A percentile compares a stretch with the other conserved stretches of the same genome.
Conservation (phyloP, 2,113 vertebrate genomes). For the Anguilla japonica region DNA sequence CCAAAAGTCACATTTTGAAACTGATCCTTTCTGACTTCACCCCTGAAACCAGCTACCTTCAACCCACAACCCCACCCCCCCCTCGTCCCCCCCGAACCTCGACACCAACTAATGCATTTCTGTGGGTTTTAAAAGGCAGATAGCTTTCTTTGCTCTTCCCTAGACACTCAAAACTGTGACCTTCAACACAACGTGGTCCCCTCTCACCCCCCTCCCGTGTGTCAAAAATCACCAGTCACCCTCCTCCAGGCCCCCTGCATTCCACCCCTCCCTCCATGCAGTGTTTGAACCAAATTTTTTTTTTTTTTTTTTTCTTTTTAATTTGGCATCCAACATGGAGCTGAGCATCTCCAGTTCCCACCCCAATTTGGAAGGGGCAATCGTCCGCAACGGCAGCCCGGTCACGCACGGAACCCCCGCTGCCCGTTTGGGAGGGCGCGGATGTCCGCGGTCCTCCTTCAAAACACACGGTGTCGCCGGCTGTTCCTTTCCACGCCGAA, state of each 20-base stretch:
- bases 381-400: no score
- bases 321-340: no score
- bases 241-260: not conserved
- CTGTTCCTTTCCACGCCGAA: no score
- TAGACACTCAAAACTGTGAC: slow-evolving; percentile 48
- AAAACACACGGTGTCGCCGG: no score
- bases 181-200: slow-evolving; percentile 43
- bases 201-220: slow-evolving; percentile 20
- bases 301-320: no score
- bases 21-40: slow-evolving; percentile 9
- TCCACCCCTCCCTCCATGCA: not conserved
- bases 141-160: slow-evolving; percentile 52
- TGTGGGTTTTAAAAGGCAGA: slow-evolving; percentile 50
- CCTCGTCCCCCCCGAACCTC: slow-evolving; percentile 35
- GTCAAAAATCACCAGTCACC: not conserved
- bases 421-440: no score
- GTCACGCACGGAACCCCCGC: no score
- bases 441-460: no score
- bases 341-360: no score
- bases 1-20: slow-evolving; percentile 46
- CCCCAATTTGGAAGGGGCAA: no score
- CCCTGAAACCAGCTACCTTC: not conserved
- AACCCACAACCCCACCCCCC: slow-evolving; percentile 32
- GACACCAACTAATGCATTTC: slow-evolving; percentile 46
- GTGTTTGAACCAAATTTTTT: no score